A percentile compares a stretch with the other conserved stretches of the same genome.
Evolutionary conservation across 2,888 invertebrate species (phyloP).

Genomic region (Drosophila incognita): DNA sequence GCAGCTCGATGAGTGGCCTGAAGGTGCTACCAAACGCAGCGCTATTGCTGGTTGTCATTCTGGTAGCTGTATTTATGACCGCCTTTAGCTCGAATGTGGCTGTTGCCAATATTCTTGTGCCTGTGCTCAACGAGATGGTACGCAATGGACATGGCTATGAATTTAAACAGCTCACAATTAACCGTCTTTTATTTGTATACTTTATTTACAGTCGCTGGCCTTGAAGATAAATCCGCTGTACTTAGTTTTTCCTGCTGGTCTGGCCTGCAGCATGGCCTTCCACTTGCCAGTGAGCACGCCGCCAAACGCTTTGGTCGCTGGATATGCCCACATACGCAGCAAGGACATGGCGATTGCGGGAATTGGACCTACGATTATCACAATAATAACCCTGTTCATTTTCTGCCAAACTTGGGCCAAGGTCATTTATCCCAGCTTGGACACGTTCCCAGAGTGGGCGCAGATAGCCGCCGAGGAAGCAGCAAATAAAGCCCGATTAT

Average conservation of each 20-base stretch:
- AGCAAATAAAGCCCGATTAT: slow-evolving; percentile 21
- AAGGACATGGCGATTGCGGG: slow-evolving; percentile 92
- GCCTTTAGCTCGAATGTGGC: slow-evolving; percentile 97
- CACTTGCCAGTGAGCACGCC: slow-evolving; percentile 98
- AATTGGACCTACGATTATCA: slow-evolving; percentile 91
- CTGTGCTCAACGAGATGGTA: slow-evolving; percentile 92
- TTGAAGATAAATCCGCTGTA: slow-evolving; percentile 93
- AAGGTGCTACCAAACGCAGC: slow-evolving; percentile 87
- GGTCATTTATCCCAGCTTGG: slow-evolving; percentile 88
- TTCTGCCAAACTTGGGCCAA: slow-evolving; percentile 91
- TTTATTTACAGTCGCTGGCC: slow-evolving; percentile 87
- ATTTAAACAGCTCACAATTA: background rate
- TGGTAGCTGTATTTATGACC: slow-evolving; percentile 92
- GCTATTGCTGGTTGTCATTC: slow-evolving; percentile 90
- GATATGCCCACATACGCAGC: slow-evolving; percentile 92
- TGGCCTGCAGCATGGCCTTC: slow-evolving; percentile 96
- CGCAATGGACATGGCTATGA: slow-evolving; percentile 35
- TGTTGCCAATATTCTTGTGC: slow-evolving; percentile 94
- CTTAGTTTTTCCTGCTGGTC: slow-evolving; percentile 94
- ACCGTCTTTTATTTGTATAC: slow-evolving; percentile 5
- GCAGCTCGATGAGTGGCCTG: slow-evolving; percentile 89
- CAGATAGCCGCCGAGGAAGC: slow-evolving; percentile 32
- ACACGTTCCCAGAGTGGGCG: slow-evolving; percentile 89
- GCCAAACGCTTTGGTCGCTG: slow-evolving; percentile 96
- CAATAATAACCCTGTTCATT: slow-evolving; percentile 89